Evolutionary conservation across 2,113 vertebrate species (phyloP).

Genomic region (Eubucco bourcierii): DNA sequence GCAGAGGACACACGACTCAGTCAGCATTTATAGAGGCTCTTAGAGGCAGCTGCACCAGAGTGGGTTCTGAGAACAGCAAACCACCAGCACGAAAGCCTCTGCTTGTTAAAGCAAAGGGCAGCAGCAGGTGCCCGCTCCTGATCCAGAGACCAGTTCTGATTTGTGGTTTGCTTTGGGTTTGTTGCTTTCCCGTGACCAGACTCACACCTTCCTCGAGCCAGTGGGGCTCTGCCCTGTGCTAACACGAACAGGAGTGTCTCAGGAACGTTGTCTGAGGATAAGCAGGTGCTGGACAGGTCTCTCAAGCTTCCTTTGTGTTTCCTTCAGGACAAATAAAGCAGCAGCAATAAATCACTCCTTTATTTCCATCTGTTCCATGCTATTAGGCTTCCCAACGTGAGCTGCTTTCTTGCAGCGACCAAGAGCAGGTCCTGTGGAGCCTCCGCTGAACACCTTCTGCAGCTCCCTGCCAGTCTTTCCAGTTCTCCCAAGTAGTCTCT

Average conservation of each 20-base stretch:
- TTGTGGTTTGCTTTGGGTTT: neutral
- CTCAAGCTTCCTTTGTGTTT: neutral
- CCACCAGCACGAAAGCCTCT: neutral
- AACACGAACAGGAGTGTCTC: neutral
- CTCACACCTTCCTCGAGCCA: neutral
- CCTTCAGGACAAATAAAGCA: neutral
- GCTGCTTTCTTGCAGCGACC: slow-evolving; percentile 31
- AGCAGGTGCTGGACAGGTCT: neutral
- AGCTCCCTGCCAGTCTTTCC: slow-evolving; percentile 61
- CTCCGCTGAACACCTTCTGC: slow-evolving; percentile 52
- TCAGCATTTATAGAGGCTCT: neutral
- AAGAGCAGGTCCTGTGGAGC: slow-evolving; percentile 66
- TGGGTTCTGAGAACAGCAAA: neutral
- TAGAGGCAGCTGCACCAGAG: neutral
- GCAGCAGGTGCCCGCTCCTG: neutral
- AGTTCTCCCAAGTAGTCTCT: slow-evolving; percentile 66
- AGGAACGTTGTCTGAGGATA: neutral
- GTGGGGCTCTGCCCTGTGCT: neutral
- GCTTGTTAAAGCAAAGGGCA: neutral
- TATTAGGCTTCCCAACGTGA: slow-evolving; percentile 54
- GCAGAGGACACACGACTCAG: neutral
- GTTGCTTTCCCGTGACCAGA: neutral
- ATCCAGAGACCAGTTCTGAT: neutral
- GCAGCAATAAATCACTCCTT: slow-evolving; percentile 1
- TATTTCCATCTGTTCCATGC: slow-evolving; percentile 59